phyloP scores from a whole-genome alignment of 2,113 vertebrate genomes.

The Platysternon megacephalum region DNA sequence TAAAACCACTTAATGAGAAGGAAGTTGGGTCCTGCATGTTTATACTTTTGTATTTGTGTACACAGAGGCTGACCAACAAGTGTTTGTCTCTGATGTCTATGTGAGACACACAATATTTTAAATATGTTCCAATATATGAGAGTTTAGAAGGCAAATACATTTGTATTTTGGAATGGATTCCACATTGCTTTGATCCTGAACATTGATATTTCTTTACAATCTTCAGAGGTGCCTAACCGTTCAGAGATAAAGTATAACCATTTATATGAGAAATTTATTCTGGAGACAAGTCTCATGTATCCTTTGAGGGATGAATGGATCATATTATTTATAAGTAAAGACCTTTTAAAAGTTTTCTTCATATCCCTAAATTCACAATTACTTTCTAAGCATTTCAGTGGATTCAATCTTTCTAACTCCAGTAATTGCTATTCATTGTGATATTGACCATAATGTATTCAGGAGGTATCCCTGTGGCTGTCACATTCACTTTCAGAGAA shows the following conservation, averaged over 20 bases:
- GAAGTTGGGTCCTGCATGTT: neutral
- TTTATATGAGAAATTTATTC: neutral
- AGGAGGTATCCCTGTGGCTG: constrained; percentile 21
- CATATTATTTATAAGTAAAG: neutral
- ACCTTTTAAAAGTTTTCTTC: neutral
- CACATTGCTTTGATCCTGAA: constrained; percentile 14
- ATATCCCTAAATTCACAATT: neutral
- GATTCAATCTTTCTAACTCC: neutral
- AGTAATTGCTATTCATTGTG: constrained; percentile 43
- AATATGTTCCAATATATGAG: neutral
- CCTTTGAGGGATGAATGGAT: neutral
- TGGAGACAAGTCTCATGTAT: neutral
- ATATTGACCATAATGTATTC: constrained; percentile 62
- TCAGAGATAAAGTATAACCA: neutral
- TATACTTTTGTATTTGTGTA: neutral
- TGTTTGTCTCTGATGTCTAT: neutral
- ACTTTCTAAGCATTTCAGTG: constrained; percentile 42
- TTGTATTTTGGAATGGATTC: neutral
- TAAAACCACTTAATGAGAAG: constrained; percentile 2
- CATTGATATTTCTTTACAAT: neutral
- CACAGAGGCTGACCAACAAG: neutral
- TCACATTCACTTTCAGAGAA: constrained; percentile 26
- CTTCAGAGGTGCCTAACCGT: neutral
- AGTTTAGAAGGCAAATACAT: neutral
- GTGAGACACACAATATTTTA: neutral